Base-by-base conservation (phyloP, 2,113 vertebrate species). In the Otolemur garnettii region DNA sequence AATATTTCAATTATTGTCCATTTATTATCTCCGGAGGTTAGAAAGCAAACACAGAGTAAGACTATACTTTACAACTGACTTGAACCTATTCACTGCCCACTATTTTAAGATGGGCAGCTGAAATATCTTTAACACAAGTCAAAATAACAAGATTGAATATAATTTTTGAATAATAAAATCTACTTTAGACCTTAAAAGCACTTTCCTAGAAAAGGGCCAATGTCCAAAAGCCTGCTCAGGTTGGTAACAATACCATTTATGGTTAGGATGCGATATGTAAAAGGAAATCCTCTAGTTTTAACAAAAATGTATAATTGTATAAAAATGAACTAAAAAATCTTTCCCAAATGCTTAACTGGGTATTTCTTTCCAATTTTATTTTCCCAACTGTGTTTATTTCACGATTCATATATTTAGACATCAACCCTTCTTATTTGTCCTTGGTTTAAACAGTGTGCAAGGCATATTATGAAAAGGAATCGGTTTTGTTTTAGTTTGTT, bases 1-100 rank as follows among this genome's bases (percentile, higher is more conserved):
- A n/a, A n/a, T n/a, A n/a, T 81, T 96, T 94, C 91, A 89, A 87
- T 90, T 74, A 95, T 38, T 38, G 69, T 78, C 24, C n/a, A 90
- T 33, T 92, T 75, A 95, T 86, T 84, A 96, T 93, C 35, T 87
- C 60, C 57, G 13, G 68, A 89, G 89, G 59, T 66, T 87, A 90
- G 77, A 93, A 92, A 88, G 71, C 68, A 87, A 85, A 86, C 88
- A 69, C 50, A 92, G 17, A 87, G 35, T 17, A 94, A 95, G 26
- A 92, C 50, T 12, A 55, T 35, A 80, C 35, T 93, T 74, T 68
- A 81, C 45, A 50, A 50, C 10, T 50, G 7, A 50, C 21, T 64
- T 55, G 24, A 84, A 84, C 22, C 8, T 89, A 81, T 30, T 75
- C 24, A 24, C 14, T 66, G 64, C 35, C 85, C 64, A 30, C 28